Conservation (phyloP, 2,888 invertebrate species). For the Charanyca ferruginea region DNA sequence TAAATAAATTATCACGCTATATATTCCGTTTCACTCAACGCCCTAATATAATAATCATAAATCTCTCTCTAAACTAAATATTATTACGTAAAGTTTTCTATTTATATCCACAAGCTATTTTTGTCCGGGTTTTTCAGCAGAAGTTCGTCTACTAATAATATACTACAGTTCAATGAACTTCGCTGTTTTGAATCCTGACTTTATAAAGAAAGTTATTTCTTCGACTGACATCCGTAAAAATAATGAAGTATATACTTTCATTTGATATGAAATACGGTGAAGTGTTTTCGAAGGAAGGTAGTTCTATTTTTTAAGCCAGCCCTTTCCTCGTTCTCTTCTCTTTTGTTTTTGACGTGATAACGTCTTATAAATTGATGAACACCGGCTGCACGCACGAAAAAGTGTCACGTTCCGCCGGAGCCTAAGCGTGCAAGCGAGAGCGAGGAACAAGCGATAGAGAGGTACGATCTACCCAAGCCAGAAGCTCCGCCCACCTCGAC, state of each 20-base stretch:
- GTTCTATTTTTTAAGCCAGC: background rate
- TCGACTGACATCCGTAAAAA: background rate
- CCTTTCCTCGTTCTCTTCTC: too few relatives aligned
- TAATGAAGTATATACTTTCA: background rate
- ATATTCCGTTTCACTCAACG: background rate
- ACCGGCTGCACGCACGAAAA: too few relatives aligned
- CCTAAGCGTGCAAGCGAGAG: too few relatives aligned
- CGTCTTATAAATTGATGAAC: too few relatives aligned
- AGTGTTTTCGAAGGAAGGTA: background rate
- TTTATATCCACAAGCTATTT: constrained; percentile 36
- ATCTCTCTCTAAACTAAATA: constrained; percentile 25
- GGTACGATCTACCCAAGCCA: too few relatives aligned
- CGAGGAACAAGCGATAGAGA: too few relatives aligned
- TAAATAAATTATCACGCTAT: too few relatives aligned
- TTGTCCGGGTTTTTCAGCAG: constrained; percentile 10
- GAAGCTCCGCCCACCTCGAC: too few relatives aligned
- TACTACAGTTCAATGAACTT: constrained; percentile 48
- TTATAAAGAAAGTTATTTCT: background rate
- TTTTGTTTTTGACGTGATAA: too few relatives aligned
- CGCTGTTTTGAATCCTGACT: background rate
- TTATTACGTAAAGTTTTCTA: constrained; percentile 30
- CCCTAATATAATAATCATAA: constrained; percentile 22
- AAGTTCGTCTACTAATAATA: constrained; percentile 12
- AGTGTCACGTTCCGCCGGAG: too few relatives aligned
- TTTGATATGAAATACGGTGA: background rate